These are phyloP conservation scores for Hypanus sabinus DNA, from an alignment of 2,113 vertebrate species.

Conservation along the genomic window DNA sequence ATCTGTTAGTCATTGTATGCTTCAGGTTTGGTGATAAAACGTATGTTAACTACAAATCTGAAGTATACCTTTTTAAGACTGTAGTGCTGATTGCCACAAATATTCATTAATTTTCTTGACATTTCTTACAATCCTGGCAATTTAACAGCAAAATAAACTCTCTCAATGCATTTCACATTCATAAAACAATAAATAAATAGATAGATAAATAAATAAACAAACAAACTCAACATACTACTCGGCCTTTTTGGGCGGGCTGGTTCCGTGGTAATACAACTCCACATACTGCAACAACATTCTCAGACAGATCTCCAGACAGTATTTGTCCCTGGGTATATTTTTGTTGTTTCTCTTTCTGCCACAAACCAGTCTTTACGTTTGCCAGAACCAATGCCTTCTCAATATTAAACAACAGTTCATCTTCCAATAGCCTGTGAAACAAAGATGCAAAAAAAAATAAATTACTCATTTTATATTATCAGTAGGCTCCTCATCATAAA, in stretches of 20 bases:
- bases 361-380: conserved; percentile 67
- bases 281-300: conserved; percentile 74
- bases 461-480: neutral
- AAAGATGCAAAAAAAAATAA: neutral
- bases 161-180: neutral
- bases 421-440: conserved; percentile 72
- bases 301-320: conserved; percentile 73
- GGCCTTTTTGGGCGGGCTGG: conserved; percentile 47
- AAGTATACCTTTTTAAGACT: conserved; percentile 39
- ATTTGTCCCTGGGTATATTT: conserved; percentile 67
- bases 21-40: no score
- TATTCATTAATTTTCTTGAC: neutral
- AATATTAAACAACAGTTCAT: conserved; percentile 70
- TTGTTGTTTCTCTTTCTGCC: conserved; percentile 64
- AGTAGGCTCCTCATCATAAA: neutral
- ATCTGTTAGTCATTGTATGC: neutral
- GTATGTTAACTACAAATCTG: neutral
- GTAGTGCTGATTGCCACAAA: neutral
- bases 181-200: neutral
- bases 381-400: conserved; percentile 78
- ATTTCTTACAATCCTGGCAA: neutral
- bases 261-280: conserved; percentile 75
- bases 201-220: neutral
- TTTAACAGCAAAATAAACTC: neutral
- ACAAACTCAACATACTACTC: conserved; percentile 51